These are phyloP conservation scores for Clunio marinus DNA, from an alignment of 2,888 invertebrate genomes.

Conservation along the genomic window DNA sequence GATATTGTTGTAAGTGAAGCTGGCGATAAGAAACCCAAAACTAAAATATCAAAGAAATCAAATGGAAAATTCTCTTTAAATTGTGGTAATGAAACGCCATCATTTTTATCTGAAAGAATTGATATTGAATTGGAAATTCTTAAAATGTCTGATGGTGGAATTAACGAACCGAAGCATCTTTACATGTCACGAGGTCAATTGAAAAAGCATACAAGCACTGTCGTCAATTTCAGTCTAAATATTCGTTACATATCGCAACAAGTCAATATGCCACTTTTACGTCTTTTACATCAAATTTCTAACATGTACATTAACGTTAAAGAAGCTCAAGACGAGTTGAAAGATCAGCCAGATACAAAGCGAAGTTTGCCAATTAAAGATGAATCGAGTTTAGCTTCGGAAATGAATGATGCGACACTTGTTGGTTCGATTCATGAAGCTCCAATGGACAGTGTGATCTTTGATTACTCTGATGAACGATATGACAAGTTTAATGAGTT, in stretches of 20 bases:
- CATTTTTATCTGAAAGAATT: slow-evolving; percentile 89
- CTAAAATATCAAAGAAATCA: slow-evolving; percentile 46
- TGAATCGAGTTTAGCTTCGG: slow-evolving; percentile 57
- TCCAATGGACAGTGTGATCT: slow-evolving; percentile 46
- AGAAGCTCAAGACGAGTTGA: slow-evolving; percentile 86
- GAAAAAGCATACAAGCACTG: slow-evolving; percentile 86
- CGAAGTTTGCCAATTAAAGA: slow-evolving; percentile 54
- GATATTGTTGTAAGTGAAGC: slow-evolving; percentile 92
- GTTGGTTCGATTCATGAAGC: slow-evolving; percentile 49
- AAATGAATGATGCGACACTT: slow-evolving; percentile 49
- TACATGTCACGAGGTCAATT: slow-evolving; percentile 83
- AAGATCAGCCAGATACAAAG: slow-evolving; percentile 60
- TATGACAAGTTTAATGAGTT: slow-evolving; percentile 52
- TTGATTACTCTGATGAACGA: slow-evolving; percentile 46
- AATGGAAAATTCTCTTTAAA: slow-evolving; percentile 44
- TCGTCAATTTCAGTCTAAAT: slow-evolving; percentile 83
- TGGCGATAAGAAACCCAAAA: slow-evolving; percentile 56
- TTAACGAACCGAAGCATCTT: slow-evolving; percentile 75
- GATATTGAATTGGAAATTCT: slow-evolving; percentile 84
- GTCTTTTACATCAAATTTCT: slow-evolving; percentile 90
- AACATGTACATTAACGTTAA: slow-evolving; percentile 97
- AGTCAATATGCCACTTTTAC: slow-evolving; percentile 90
- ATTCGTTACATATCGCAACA: slow-evolving; percentile 89
- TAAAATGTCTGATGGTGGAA: slow-evolving; percentile 85
- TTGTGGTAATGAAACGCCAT: slow-evolving; percentile 70